A percentile compares a stretch with the other conserved stretches of the same genome.
Evolutionary conservation across 2,113 vertebrate genomes (phyloP).

Genomic region (Amblyopsis rosae): DNA sequence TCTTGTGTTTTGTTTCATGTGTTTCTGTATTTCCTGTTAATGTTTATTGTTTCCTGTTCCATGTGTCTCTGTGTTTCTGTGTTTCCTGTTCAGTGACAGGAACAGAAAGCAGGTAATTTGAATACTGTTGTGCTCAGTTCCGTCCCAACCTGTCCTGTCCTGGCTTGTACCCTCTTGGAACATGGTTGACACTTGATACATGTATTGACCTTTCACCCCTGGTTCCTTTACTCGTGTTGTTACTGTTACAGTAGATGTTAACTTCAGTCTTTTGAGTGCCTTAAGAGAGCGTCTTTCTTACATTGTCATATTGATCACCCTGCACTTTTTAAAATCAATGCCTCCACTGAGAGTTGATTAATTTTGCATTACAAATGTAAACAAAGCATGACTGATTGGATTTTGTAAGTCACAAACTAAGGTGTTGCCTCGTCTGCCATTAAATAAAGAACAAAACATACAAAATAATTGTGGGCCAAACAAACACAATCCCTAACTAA

Average conservation of each 20-base stretch:
- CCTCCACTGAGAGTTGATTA: conserved; percentile 25
- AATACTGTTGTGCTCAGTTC: too few relatives aligned
- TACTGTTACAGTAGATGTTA: neutral
- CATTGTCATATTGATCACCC: conserved; percentile 17
- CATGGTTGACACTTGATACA: too few relatives aligned
- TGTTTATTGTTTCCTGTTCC: too few relatives aligned
- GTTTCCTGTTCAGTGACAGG: too few relatives aligned
- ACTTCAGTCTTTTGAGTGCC: neutral
- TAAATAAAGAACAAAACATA: conserved; percentile 27
- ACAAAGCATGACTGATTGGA: conserved; percentile 20
- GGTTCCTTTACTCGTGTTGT: too few relatives aligned
- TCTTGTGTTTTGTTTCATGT: too few relatives aligned
- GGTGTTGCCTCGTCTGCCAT: conserved; percentile 1
- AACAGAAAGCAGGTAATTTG: too few relatives aligned
- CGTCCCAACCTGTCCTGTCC: too few relatives aligned
- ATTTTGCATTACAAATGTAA: conserved; percentile 34
- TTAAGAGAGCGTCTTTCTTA: neutral
- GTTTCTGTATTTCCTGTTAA: too few relatives aligned
- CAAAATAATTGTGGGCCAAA: neutral
- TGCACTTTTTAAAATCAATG: conserved; percentile 1
- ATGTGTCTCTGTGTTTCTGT: too few relatives aligned
- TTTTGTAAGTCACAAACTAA: neutral
- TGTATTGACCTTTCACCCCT: too few relatives aligned
- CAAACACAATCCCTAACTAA: conserved; percentile 23
- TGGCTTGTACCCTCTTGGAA: too few relatives aligned